Base-by-base conservation (phyloP, 2,113 vertebrate genomes). In the Heterochromis multidens region DNA sequence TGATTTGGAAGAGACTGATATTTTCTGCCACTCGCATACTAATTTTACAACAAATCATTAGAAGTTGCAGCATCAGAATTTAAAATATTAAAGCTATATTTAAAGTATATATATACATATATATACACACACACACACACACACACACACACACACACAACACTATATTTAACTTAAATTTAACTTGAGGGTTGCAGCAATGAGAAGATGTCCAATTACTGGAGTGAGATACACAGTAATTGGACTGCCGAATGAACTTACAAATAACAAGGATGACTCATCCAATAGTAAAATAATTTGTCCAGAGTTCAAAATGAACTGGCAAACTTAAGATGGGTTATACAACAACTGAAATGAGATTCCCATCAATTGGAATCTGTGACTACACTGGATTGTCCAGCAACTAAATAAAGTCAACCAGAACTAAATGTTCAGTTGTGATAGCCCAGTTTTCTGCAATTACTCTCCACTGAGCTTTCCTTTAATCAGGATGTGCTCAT, bases 1-100 rank as follows among this genome's bases (percentile, higher is more conserved):
- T 67, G 81, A 72, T 59, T 65, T 52, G 70, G 62, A 87, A 74
- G 19, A 63, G 23, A 65, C 10, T 61, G 19, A 63, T 57, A 72
- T 87, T 79, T 87, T 65, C 83, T 82, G 70, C 7, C 77, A 80
- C 40, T 77, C 10, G 62, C 63, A 72, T 74, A 56, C 49, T 33
- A 6, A 88, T 87, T 70, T 83, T 35, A 9, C 31, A 67, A 17
- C 27, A 33, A 61, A 19, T 29, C 40, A 12, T 81, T 60, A 49
- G 4, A 46, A 54, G 40, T 52, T 60, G 58, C 11, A 37, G 52
- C 58, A 63, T 37, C 43, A 21, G 21, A 63, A 31, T 16, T 78
- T 16, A 43, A 82, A 84, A 80, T 54, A 49, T 77, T 9, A 84
- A 80, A 74, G n/a, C 23, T 37, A n/a, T n/a, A n/a, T n/a, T n/a